These are phyloP conservation scores for Chaetodon trifasciatus DNA, from an alignment of 2,797 vertebrate species.

Conservation along the genomic window DNA sequence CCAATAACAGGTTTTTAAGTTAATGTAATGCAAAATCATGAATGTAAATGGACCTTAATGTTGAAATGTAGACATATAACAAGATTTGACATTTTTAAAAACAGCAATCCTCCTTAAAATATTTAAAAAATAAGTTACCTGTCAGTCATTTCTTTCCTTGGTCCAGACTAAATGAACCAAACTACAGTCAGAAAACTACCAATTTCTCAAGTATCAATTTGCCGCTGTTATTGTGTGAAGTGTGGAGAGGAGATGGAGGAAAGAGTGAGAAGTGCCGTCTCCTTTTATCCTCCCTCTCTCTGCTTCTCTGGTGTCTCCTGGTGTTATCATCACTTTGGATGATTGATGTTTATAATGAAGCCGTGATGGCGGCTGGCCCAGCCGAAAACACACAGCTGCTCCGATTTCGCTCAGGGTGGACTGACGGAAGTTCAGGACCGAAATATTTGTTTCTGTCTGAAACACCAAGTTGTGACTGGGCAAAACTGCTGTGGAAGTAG, in stretches of 20 bases:
- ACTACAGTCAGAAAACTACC: background rate
- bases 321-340: slow-evolving; percentile 12
- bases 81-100: too few species aligned
- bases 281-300: background rate
- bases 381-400: background rate
- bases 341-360: slow-evolving; percentile 39
- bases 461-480: background rate
- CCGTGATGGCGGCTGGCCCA: slow-evolving; percentile 5
- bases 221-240: background rate
- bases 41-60: too few species aligned
- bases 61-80: too few species aligned
- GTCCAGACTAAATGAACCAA: background rate
- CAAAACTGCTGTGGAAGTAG: background rate
- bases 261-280: background rate
- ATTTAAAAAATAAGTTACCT: background rate
- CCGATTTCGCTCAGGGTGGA: background rate
- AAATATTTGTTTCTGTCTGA: background rate
- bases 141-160: background rate
- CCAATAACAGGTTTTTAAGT: too few species aligned
- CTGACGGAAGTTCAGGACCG: background rate
- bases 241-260: background rate
- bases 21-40: too few species aligned
- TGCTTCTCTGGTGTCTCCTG: slow-evolving; percentile 16
- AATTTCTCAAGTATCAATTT: background rate
- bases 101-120: too few species aligned